phyloP scores from a whole-genome alignment of 1,140 invertebrate genomes.

The Onthophagus taurus region DNA sequence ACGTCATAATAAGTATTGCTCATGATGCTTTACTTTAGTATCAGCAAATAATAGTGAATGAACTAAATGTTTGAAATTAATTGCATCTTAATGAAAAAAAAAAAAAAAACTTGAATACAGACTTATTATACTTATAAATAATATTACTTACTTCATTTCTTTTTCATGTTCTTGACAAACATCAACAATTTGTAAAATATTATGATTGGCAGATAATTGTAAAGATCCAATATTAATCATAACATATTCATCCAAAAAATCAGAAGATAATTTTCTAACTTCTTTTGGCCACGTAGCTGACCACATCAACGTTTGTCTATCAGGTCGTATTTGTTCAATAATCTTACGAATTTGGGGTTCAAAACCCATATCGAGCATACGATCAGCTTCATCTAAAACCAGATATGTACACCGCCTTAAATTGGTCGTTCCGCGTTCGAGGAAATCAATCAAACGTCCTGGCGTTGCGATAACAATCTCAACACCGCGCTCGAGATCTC shows the following conservation, averaged over 20 bases:
- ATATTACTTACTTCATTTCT: constrained; percentile 13
- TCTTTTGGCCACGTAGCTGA: constrained; percentile 97
- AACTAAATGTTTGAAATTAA: no score
- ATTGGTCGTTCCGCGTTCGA: constrained; percentile 76
- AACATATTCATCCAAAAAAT: constrained; percentile 79
- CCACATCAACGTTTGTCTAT: constrained; percentile 94
- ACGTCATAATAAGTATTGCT: neutral
- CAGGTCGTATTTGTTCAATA: constrained; percentile 84
- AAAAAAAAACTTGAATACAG: neutral
- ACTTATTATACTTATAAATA: neutral
- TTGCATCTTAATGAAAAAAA: neutral
- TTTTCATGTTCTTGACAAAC: constrained; percentile 84
- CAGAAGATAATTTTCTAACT: constrained; percentile 81
- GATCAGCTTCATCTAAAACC: constrained; percentile 89
- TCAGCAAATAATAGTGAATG: neutral
- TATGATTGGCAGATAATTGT: constrained; percentile 88
- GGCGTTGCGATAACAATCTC: constrained; percentile 92
- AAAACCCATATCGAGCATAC: constrained; percentile 96
- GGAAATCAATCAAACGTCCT: constrained; percentile 90
- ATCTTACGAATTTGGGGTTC: constrained; percentile 94
- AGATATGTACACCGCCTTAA: constrained; percentile 81
- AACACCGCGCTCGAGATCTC: constrained; percentile 80
- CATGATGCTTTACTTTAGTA: neutral
- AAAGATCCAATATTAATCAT: constrained; percentile 74
- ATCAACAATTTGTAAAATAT: constrained; percentile 90